A percentile compares a stretch with the other conserved stretches of the same genome.
These are phyloP conservation scores for Oscheius sp. DNA, from an alignment of 1,140 invertebrate species.

Conservation along the genomic window DNA sequence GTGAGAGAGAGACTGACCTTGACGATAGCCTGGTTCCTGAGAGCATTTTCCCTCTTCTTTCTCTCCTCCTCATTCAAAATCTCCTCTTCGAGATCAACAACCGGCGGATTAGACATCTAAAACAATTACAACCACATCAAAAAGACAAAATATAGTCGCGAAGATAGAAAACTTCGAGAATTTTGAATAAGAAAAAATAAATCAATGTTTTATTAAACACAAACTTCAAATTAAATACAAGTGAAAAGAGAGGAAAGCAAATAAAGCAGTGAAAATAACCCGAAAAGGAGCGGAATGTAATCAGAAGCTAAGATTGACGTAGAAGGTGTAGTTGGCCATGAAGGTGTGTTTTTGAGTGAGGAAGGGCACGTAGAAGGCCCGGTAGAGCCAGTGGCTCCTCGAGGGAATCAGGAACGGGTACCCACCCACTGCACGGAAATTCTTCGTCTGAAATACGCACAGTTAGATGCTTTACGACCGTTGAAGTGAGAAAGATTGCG, in stretches of 20 bases:
- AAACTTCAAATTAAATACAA: neutral
- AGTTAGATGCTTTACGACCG: neutral
- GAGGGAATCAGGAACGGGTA: constrained; percentile 20
- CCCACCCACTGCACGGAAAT: neutral
- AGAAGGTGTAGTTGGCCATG: constrained; percentile 16
- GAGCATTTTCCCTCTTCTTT: neutral
- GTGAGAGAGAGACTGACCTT: no score
- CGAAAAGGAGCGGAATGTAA: neutral
- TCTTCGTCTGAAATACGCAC: neutral
- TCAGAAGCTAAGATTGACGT: neutral
- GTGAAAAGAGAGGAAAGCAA: neutral
- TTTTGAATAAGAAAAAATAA: neutral
- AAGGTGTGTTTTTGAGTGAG: neutral
- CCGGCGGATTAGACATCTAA: no score
- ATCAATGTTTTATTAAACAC: neutral
- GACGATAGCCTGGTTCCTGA: neutral
- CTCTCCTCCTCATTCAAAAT: neutral
- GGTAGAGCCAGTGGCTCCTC: constrained; percentile 24
- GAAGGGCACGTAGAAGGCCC: constrained; percentile 41
- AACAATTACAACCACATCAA: no score
- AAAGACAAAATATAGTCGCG: neutral
- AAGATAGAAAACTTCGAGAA: neutral
- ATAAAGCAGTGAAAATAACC: neutral
- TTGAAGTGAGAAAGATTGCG: neutral
- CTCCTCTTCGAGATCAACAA: no score